A percentile compares a stretch with the other conserved stretches of the same genome.
Evolutionary conservation across 2,113 vertebrate genomes (phyloP).

Genomic region (Argyrosomus japonicus): DNA sequence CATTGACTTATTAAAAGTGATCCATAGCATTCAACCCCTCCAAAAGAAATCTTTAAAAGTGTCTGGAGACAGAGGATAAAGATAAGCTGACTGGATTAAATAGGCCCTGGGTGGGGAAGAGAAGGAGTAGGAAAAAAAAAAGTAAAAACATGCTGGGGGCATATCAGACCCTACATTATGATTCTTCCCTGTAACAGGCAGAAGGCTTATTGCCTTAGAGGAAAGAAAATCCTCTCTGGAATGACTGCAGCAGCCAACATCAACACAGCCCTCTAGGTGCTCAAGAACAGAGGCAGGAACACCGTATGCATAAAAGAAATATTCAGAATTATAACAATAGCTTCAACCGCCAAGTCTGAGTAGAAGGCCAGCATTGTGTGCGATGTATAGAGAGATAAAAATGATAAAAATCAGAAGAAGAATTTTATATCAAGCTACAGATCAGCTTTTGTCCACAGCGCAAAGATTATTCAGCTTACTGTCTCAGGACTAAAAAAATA

Average conservation of each 20-base stretch:
- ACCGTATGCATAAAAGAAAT: constrained; percentile 19
- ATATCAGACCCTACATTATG: constrained; percentile 17
- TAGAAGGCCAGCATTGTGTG: neutral
- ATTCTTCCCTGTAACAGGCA: constrained; percentile 19
- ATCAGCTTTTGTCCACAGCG: neutral
- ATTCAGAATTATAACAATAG: constrained; percentile 21
- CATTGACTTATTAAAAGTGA: neutral
- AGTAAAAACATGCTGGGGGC: neutral
- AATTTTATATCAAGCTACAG: neutral
- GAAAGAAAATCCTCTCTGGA: constrained; percentile 65
- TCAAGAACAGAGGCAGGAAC: constrained; percentile 52
- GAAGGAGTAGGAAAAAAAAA: neutral
- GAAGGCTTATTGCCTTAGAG: constrained; percentile 56
- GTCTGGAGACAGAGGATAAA: constrained; percentile 27
- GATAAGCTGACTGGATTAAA: constrained; percentile 34
- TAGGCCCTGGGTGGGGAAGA: neutral
- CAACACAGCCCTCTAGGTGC: constrained; percentile 60
- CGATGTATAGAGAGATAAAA: neutral
- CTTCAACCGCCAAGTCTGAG: neutral
- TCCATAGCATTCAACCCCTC: neutral
- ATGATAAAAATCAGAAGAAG: neutral
- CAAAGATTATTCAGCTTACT: too few relatives aligned
- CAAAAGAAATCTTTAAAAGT: neutral
- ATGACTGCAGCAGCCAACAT: constrained; percentile 67
- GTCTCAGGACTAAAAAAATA: too few relatives aligned